These are phyloP conservation scores for Oxyura jamaicensis DNA, from an alignment of 2,113 vertebrate species.

Conservation along the genomic window DNA sequence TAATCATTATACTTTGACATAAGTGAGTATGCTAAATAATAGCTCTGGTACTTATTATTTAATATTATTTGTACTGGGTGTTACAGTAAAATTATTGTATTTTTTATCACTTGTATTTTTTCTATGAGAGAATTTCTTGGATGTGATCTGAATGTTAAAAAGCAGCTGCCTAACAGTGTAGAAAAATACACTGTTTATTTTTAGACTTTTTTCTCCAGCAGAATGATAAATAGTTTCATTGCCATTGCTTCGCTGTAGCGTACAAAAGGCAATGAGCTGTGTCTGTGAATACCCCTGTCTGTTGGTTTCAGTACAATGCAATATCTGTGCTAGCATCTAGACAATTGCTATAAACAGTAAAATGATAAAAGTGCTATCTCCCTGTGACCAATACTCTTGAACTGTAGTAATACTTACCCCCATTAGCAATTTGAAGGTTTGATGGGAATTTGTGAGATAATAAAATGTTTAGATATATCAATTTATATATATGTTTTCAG, in stretches of 20 bases:
- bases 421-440: constrained; percentile 30
- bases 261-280: constrained; percentile 52
- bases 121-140: constrained; percentile 36
- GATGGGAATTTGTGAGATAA: constrained; percentile 7
- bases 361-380: constrained; percentile 9
- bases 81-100: constrained; percentile 15
- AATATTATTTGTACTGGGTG: background rate
- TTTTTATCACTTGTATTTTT: background rate
- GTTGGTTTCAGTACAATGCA: constrained; percentile 48
- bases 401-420: constrained; percentile 21
- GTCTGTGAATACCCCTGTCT: constrained; percentile 40
- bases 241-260: background rate
- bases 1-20: constrained; percentile 26
- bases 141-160: constrained; percentile 37
- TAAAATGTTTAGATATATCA: background rate
- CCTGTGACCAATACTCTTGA: constrained; percentile 15
- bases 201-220: background rate
- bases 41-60: background rate
- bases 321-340: constrained; percentile 45
- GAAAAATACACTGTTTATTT: constrained; percentile 52
- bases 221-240: constrained; percentile 42
- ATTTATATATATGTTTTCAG: background rate
- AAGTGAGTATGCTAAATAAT: background rate
- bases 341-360: constrained; percentile 24
- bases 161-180: constrained; percentile 27